Base-by-base conservation (phyloP, 2,888 invertebrate species). In the Sthenelais limicola region DNA sequence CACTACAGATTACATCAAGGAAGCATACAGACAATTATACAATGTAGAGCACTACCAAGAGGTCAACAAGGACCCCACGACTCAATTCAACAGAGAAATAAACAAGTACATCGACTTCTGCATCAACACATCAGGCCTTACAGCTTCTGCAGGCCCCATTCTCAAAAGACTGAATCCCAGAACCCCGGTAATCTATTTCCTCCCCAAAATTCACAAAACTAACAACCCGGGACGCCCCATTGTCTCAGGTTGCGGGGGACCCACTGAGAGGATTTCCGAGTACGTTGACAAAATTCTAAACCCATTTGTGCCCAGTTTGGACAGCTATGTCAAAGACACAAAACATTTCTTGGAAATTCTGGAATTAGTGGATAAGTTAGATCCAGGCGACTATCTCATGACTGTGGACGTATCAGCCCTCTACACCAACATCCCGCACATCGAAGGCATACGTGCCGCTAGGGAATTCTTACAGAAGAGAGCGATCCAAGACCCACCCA, bases 351-450 rank as follows among this genome's bases (percentile, higher is more conserved):
- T 56, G 1, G n/a, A 24, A 18, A 56, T 7, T 7, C 1, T 56
- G 2, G 15, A 28, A 3, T 2, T 33, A 4, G 12, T 56, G 5
- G 5, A 7, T 5, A n/a, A n/a, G 12, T 33, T 33, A 56, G 30
- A 5, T 21, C 9, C 56, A 32, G 21, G 24, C 30, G n/a, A 32
- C 3, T 3, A 15, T 7, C 26, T 56, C 12, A 30, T 56, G 32
- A 56, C 56, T n/a, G 33, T 56, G 18, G 56, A 56, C 33, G 56
- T 56, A 32, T 30, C 56, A 1, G 30, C 56, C 33, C 56, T 56
- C 4, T 56, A 56, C 32, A 56, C 56, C 12, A 56, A 56, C 15
- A 56, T 68, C 9, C 56, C 56, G 3, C 56, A 56, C 32, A 32
- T 2, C n/a, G 56, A 56, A 21, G 56, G 56, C 56, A 28, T 56